Percentiles rank a stretch among this genome's conserved stretches.
These are phyloP conservation scores for Sarcophaga rosellei DNA, from an alignment of 2,888 invertebrate species.

Conservation along the genomic window DNA sequence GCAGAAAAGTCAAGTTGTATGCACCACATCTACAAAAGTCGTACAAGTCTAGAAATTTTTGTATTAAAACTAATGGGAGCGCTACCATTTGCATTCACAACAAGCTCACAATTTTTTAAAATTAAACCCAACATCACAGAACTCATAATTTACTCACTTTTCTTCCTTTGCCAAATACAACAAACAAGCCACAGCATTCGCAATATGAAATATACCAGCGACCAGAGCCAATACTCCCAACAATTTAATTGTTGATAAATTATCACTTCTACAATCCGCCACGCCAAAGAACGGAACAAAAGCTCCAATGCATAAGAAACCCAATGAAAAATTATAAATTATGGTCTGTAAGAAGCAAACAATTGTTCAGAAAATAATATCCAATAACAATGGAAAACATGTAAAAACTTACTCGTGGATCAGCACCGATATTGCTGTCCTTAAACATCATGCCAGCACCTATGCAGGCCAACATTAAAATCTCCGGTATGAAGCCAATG, in stretches of 20 bases:
- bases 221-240: conserved; percentile 40
- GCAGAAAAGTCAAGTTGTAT: too few relatives aligned
- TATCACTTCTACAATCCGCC: conserved; percentile 55
- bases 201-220: conserved; percentile 65
- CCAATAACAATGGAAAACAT: too few relatives aligned
- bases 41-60: too few relatives aligned
- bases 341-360: conserved; percentile 53
- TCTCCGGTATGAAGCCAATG: conserved; percentile 42
- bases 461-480: conserved; percentile 40
- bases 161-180: conserved; percentile 58
- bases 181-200: conserved; percentile 58
- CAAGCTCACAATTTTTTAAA: too few relatives aligned
- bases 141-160: conserved; percentile 32
- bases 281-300: conserved; percentile 32
- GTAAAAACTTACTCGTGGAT: conserved; percentile 62
- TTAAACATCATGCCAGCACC: conserved; percentile 33
- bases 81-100: too few relatives aligned
- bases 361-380: neutral
- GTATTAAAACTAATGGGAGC: too few relatives aligned
- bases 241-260: conserved; percentile 51
- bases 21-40: too few relatives aligned
- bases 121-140: too few relatives aligned
- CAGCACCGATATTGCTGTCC: conserved; percentile 60
- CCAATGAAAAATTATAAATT: conserved; percentile 65
- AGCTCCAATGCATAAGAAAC: conserved; percentile 45